Evolutionary conservation across 2,797 vertebrate species (phyloP).

Genomic region (Mormyrops boulengeri): DNA sequence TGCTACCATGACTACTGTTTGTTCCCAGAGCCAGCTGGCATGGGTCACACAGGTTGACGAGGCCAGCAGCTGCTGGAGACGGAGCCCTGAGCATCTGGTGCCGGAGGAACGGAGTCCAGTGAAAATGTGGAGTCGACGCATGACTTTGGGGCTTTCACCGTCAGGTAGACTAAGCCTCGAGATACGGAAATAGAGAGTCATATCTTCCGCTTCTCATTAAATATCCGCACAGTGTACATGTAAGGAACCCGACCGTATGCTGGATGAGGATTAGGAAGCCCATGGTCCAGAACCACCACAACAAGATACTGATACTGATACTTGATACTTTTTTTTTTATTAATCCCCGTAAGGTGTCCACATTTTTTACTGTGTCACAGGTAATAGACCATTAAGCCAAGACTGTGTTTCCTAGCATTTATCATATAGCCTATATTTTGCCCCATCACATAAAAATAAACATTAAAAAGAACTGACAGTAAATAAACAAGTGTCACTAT

Average conservation of each 20-base stretch:
- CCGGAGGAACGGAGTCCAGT: background rate
- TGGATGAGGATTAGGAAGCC: background rate
- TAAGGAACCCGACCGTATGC: background rate
- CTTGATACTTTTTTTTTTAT: too few species aligned
- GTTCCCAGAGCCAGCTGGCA: conserved; percentile 2
- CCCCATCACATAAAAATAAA: background rate
- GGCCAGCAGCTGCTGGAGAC: background rate
- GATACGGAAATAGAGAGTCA: background rate
- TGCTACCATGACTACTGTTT: background rate
- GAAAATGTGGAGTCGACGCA: background rate
- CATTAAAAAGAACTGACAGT: background rate
- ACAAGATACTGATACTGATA: too few species aligned
- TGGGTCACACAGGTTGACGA: background rate
- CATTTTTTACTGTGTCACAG: background rate
- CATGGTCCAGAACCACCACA: background rate
- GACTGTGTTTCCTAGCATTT: background rate
- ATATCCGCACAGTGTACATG: background rate
- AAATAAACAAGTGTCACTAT: background rate
- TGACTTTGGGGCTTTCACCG: background rate
- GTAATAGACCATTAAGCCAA: background rate
- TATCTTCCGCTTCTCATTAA: background rate
- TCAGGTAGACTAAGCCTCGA: background rate
- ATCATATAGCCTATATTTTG: background rate
- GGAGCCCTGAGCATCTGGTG: background rate
- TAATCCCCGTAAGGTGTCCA: too few species aligned